Evolutionary conservation across 2,797 vertebrate genomes (phyloP).

Genomic region (Tadarida brasiliensis): DNA sequence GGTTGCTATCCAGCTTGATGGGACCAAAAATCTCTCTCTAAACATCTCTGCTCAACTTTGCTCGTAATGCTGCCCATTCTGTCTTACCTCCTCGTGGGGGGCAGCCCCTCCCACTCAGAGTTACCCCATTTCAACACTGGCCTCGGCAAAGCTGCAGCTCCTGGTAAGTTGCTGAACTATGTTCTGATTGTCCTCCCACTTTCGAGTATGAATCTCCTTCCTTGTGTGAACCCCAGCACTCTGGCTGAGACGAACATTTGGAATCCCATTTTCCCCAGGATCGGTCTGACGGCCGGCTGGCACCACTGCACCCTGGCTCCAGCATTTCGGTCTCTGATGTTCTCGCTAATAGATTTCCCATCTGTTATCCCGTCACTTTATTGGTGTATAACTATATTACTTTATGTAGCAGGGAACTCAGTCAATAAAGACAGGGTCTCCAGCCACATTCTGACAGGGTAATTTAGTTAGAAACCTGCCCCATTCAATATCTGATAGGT

Average conservation of each 20-base stretch:
- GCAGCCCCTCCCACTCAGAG: background rate
- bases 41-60: background rate
- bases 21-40: background rate
- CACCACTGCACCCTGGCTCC: background rate
- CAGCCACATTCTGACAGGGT: constrained; percentile 50
- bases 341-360: constrained; percentile 76
- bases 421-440: constrained; percentile 61
- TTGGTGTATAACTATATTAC: constrained; percentile 73
- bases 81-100: background rate
- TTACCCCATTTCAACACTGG: background rate
- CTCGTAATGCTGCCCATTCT: background rate
- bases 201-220: background rate
- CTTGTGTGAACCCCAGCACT: background rate
- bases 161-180: constrained; percentile 42
- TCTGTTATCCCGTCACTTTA: constrained; percentile 72
- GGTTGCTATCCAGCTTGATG: background rate
- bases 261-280: constrained; percentile 45
- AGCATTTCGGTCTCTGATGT: constrained; percentile 40
- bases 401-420: constrained; percentile 32
- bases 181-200: background rate
- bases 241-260: constrained; percentile 38
- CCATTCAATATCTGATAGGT: constrained; percentile 61
- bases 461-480: constrained; percentile 69
- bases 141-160: background rate
- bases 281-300: constrained; percentile 8